These are phyloP conservation scores for Hirtodrosophila alboralis DNA, from an alignment of 2,888 invertebrate genomes.

Conservation along the genomic window DNA sequence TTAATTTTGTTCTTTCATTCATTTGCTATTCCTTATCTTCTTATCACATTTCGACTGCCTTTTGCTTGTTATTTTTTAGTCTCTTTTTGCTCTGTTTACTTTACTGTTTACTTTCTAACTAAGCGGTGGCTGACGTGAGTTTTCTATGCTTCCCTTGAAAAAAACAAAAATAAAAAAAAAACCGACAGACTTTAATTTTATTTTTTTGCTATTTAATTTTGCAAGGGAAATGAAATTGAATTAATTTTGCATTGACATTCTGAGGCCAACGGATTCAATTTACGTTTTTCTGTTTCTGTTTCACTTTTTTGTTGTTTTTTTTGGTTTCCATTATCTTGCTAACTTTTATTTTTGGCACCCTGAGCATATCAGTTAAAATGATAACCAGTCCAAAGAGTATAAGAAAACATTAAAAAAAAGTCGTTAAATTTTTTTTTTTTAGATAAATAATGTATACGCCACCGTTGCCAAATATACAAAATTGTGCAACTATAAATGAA, in stretches of 20 bases:
- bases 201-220: constrained; percentile 19
- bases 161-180: constrained; percentile 1
- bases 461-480: constrained; percentile 4
- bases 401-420: constrained; percentile 21
- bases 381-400: constrained; percentile 38
- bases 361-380: constrained; percentile 57
- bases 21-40: constrained; percentile 27
- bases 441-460: constrained; percentile 58
- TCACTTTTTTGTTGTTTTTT: constrained; percentile 15
- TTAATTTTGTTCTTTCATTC: neutral
- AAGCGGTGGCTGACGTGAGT: neutral
- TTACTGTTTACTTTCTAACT: constrained; percentile 1
- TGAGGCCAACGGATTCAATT: constrained; percentile 14
- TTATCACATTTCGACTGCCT: constrained; percentile 38
- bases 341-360: constrained; percentile 39
- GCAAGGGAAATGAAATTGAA: constrained; percentile 48
- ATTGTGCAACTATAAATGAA: neutral
- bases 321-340: constrained; percentile 39
- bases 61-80: constrained; percentile 3
- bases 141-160: constrained; percentile 15
- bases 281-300: constrained; percentile 5
- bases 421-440: constrained; percentile 12
- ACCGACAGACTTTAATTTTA: constrained; percentile 8
- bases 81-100: neutral
- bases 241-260: constrained; percentile 58